phyloP scores from a whole-genome alignment of 2,797 vertebrate genomes.

The Perodicticus potto region DNA sequence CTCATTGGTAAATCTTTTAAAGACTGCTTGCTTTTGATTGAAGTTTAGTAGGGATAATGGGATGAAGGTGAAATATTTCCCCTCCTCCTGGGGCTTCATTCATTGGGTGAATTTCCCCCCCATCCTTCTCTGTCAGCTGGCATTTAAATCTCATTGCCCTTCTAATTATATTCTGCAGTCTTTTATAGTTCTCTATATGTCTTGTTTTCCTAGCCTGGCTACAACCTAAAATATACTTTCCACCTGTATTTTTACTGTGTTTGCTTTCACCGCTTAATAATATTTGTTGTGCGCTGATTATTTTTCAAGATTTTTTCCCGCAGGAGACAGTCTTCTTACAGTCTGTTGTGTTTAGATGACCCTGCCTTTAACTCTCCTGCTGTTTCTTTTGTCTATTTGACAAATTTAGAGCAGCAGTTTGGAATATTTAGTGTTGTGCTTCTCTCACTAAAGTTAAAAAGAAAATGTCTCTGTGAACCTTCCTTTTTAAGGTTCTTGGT shows the following conservation, averaged over 20 bases:
- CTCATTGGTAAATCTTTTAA: background rate
- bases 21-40: conserved; percentile 6
- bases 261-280: conserved; percentile 67
- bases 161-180: conserved; percentile 39
- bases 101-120: background rate
- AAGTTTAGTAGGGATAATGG: background rate
- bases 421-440: conserved; percentile 65
- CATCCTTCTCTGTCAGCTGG: background rate
- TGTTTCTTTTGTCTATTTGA: conserved; percentile 73
- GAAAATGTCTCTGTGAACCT: conserved; percentile 56
- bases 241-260: conserved; percentile 51
- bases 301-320: conserved; percentile 44
- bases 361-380: background rate
- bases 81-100: background rate
- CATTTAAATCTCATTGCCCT: background rate
- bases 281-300: conserved; percentile 73
- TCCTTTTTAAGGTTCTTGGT: conserved; percentile 56
- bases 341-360: conserved; percentile 46
- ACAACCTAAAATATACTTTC: conserved; percentile 45
- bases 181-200: conserved; percentile 17
- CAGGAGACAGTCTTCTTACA: conserved; percentile 9
- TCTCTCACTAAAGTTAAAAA: conserved; percentile 66
- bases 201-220: conserved; percentile 14
- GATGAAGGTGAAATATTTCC: background rate
- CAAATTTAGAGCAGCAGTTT: conserved; percentile 68